These are phyloP conservation scores for Eudyptes chrysolophus DNA, from an alignment of 2,113 vertebrate species.

Conservation along the genomic window DNA sequence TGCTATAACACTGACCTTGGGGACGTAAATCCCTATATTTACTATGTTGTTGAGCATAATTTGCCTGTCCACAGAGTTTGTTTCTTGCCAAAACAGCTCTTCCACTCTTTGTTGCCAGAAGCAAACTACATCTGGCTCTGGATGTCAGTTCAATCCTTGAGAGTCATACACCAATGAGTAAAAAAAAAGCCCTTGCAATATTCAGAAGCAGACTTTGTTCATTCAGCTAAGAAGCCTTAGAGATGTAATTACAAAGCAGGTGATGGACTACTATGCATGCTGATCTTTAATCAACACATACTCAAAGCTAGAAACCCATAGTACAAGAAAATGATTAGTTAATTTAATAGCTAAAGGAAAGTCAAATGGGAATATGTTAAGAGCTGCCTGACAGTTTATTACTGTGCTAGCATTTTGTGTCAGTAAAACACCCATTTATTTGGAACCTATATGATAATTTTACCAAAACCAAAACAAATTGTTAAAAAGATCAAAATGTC, in stretches of 20 bases:
- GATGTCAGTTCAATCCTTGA: background rate
- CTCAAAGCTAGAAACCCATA: slow-evolving; percentile 29
- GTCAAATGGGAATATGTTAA: background rate
- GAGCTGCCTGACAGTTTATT: background rate
- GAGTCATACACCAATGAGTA: background rate
- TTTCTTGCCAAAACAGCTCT: background rate
- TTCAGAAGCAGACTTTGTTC: slow-evolving; percentile 10
- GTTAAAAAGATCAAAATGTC: background rate
- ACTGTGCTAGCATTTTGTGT: background rate
- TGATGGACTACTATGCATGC: background rate
- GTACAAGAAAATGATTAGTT: slow-evolving; percentile 37
- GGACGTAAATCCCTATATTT: background rate
- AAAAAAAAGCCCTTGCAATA: slow-evolving; percentile 4
- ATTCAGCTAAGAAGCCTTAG: background rate
- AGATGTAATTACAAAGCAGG: slow-evolving; percentile 45
- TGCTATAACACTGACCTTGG: background rate
- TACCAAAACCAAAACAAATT: background rate
- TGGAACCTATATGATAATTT: background rate
- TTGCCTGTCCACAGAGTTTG: background rate
- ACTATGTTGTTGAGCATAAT: background rate
- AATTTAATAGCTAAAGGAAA: slow-evolving; percentile 48
- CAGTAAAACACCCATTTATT: background rate
- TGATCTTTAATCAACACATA: slow-evolving; percentile 63
- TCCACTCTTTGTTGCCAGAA: background rate
- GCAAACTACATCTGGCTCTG: background rate